These are phyloP conservation scores for Drosophila eugracilis DNA, from an alignment of 1,140 invertebrate species.

Conservation along the genomic window DNA sequence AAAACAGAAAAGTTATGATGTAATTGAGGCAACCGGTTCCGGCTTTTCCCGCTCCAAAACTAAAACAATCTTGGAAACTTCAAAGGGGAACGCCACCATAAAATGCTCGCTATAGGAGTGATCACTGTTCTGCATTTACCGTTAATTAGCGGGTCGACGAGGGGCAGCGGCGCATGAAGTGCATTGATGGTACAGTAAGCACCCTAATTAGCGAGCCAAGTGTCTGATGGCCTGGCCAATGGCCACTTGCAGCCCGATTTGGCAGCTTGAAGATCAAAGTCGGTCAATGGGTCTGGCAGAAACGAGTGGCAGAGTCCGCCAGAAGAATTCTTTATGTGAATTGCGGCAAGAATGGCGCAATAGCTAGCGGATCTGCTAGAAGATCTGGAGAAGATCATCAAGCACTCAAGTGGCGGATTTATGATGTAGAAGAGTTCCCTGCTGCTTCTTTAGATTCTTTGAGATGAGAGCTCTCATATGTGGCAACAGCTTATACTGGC, in stretches of 20 bases:
- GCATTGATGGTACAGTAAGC: conserved; percentile 19
- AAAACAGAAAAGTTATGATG: conserved; percentile 17
- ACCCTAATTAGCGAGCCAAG: conserved; percentile 57
- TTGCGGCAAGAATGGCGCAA: conserved; percentile 13
- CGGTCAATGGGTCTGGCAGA: conserved; percentile 36
- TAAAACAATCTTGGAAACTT: conserved; percentile 39
- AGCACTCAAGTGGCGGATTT: conserved; percentile 18
- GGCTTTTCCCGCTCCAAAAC: conserved; percentile 31
- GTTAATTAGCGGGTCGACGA: conserved; percentile 58
- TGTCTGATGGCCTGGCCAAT: not conserved
- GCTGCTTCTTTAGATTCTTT: not conserved
- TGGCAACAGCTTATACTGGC: conserved; percentile 1
- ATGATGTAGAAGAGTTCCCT: conserved; percentile 13
- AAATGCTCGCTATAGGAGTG: conserved; percentile 53
- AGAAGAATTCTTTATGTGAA: conserved; percentile 6
- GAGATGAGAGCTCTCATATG: not conserved
- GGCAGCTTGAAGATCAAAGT: conserved; percentile 22
- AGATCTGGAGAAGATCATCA: conserved; percentile 4
- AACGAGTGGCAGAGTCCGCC: conserved; percentile 6
- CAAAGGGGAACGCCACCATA: conserved; percentile 43
- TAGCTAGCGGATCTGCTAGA: conserved; percentile 10
- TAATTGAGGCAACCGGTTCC: conserved; percentile 52
- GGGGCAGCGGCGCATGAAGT: conserved; percentile 38
- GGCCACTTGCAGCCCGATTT: conserved; percentile 25
- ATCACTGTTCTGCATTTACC: conserved; percentile 45